Base-by-base conservation (phyloP, 2,888 invertebrate species). In the Diploptera punctata region DNA sequence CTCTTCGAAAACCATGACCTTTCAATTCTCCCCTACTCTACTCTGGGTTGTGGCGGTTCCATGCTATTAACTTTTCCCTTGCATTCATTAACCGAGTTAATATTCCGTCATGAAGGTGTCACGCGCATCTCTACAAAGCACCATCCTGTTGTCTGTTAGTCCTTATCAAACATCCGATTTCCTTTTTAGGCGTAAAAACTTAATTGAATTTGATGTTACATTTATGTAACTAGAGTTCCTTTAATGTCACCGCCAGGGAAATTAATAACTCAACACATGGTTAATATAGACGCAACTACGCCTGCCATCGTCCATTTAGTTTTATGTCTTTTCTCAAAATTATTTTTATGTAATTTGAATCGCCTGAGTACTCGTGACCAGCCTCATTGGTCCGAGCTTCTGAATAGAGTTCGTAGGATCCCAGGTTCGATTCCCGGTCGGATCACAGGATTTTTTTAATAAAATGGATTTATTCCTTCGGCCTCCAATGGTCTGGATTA, bases 21-120 rank as follows among this genome's bases (percentile, higher is more conserved):
- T 38, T 61, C 61, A 2, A 2, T 33, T n/a, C n/a, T 19, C 33
- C 5, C 21, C 33, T 4, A 0, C 21, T 1, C 21, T 61, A n/a
- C n/a, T n/a, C n/a, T 9, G 31, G 38, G 33, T 61, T 10, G 21
- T 61, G 61, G 21, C 18, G 31, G 61, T 61, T 61, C 19, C 61
- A 10, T 19, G 18, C 61, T 33, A 38, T 61, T 61, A 61, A 49
- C 29, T 33, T 33, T 19, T 21, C 19, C 29, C 21, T 18, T 33
- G 19, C 33, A 61, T 61, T 61, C 13, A 21, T 61, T 61, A 61
- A 19, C 38, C 61, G 33, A 33, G 33, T 38, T 38, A 61, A 61
- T 61, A 49, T n/a, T 19, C 1, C n/a, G 49, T 3, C 47, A 9
- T 3, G 47, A 9, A 47, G 49, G 49, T 49, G 49, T 19, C 49